Percentiles rank a stretch among this genome's conserved stretches.
Evolutionary conservation across 2,888 invertebrate genomes (phyloP).

Genomic region (Yponomeuta malinellus): DNA sequence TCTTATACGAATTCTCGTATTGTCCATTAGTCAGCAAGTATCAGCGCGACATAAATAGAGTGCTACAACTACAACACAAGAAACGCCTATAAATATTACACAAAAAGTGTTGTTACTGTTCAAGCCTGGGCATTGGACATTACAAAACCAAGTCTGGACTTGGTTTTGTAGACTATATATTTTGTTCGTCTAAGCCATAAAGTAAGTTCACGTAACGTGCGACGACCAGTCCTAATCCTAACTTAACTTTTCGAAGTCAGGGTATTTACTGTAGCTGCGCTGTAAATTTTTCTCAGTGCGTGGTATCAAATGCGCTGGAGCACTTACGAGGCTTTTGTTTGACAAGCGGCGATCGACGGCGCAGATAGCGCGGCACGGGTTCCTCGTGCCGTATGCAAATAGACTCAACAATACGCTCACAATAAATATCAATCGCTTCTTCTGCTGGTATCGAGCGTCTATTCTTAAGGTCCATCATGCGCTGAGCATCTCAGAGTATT

Average conservation of each 20-base stretch:
- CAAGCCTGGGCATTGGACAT: background rate
- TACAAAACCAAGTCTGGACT: background rate
- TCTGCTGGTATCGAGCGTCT: background rate
- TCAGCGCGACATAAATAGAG: background rate
- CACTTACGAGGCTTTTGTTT: conserved; percentile 23
- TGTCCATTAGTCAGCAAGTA: conserved; percentile 31
- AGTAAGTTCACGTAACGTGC: background rate
- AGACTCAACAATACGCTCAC: background rate
- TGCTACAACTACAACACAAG: background rate
- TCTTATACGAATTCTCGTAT: conserved; percentile 30
- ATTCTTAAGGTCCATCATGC: background rate
- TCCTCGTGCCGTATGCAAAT: conserved; percentile 12
- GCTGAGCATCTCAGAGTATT: background rate
- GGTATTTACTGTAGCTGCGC: background rate
- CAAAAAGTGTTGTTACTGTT: background rate
- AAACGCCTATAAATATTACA: background rate
- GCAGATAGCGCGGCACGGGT: conserved; percentile 20
- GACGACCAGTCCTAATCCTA: background rate
- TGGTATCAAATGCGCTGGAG: conserved; percentile 10
- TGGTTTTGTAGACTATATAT: background rate
- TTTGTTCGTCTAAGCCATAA: background rate
- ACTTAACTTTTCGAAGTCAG: background rate
- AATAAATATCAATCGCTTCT: background rate
- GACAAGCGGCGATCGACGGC: conserved; percentile 27
- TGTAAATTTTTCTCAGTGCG: background rate